phyloP scores from a whole-genome alignment of 2,113 vertebrate genomes.

The Hiodon tergisus region DNA sequence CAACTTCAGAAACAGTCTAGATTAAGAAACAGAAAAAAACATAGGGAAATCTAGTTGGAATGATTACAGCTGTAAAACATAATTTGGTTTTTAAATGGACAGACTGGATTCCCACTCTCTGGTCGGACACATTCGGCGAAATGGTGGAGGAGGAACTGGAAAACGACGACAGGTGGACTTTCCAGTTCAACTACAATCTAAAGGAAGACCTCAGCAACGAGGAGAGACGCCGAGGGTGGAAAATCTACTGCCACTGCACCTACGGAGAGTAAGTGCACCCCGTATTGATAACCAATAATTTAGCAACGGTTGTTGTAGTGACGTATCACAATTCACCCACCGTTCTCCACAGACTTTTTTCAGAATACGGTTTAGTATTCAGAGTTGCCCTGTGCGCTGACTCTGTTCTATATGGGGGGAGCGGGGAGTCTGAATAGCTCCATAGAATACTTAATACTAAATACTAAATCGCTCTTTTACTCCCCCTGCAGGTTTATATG shows the following conservation, averaged over 20 bases:
- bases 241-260: slow-evolving; percentile 27
- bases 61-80: not conserved
- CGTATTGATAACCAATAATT: not conserved
- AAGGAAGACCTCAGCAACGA: slow-evolving; percentile 19
- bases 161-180: slow-evolving; percentile 43
- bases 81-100: not conserved
- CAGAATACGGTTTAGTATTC: no score
- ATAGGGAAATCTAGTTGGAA: no score
- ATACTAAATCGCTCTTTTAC: not conserved
- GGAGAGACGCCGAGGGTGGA: slow-evolving; percentile 46
- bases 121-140: slow-evolving; percentile 38
- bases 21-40: no score
- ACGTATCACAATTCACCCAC: not conserved
- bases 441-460: no score
- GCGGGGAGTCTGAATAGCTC: no score
- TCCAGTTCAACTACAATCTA: slow-evolving; percentile 47
- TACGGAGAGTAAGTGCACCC: slow-evolving; percentile 36
- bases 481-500: slow-evolving; percentile 41
- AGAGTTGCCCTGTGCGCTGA: no score
- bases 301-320: not conserved
- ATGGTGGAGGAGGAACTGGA: slow-evolving; percentile 42
- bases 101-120: slow-evolving; percentile 47
- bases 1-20: no score
- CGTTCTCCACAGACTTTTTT: no score
- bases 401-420: not conserved